Evolutionary conservation across 1,140 invertebrate genomes (phyloP), one percentile per base, ranked within the genome.

Genomic region (Drosophila santomea): DNA sequence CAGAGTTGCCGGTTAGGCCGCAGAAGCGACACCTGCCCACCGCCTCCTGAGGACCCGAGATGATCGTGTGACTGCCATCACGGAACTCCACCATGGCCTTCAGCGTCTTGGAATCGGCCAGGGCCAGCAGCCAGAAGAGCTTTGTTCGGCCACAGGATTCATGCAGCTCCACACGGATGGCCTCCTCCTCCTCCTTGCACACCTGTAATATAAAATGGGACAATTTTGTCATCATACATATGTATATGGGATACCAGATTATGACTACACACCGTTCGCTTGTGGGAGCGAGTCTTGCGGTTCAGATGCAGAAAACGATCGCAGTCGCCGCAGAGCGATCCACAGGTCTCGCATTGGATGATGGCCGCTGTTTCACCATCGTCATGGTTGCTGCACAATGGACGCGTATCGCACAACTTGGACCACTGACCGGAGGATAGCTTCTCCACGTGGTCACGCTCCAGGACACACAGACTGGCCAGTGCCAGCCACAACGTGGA

Each of bases 131-230:
- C 98, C 98, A 99, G 92, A 98, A 99, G 2, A 99, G 93, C 91
- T 99, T 99, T 0, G 97, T 98, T 52, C 98, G 94, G 0, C 98
- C 98, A 91, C 98, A 99, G 0, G 98, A 98, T 93, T 99, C 98
- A 91, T 99, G 98, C 11, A 99, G 94, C 92, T 99, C 98, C 1
- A 99, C 97, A 54, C 98, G 95, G 47, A 98, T 97, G 0, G 97
- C 97, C 91, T 98, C 97, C 91, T 98, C 97, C 90, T 99, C 98
- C 88, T 99, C 97, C 93, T 98, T 98, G 92, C 98, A 99, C 1
- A 98, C 90, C 90, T 91, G 12, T 1, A 25, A 15, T 1, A 12
- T 0, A 7, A 14, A 57, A 17, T 23, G 4, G 1, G 32, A 1
- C 5, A 23, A 20, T 17, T 1, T 4, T 17, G n/a, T 36, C 6